Conservation (phyloP, 2,888 invertebrate species). For the Agrochola lychnidis region DNA sequence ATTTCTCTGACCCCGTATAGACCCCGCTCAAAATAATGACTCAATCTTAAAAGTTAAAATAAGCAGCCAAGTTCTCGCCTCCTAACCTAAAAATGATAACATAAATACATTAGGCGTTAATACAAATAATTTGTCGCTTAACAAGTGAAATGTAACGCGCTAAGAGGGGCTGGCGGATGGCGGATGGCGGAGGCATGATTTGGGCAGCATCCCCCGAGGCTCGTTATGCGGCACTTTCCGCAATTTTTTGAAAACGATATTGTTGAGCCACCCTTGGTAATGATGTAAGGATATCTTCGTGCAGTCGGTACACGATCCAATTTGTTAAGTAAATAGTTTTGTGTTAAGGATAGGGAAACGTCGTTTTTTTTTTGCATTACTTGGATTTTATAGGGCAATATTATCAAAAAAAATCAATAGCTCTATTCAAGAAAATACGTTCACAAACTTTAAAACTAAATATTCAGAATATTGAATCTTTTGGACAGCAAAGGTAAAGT, state of each 20-base stretch:
- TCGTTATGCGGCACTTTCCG: conserved; percentile 68
- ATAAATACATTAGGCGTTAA: conserved; percentile 57
- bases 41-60: conserved; percentile 41
- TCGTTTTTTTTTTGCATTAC: conserved; percentile 6
- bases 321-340: conserved; percentile 62
- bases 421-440: background rate
- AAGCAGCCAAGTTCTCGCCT: conserved; percentile 11
- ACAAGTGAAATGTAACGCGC: conserved; percentile 47
- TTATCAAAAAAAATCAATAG: background rate
- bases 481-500: background rate
- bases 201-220: conserved; percentile 64
- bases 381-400: background rate
- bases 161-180: conserved; percentile 32
- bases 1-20: background rate
- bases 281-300: conserved; percentile 72
- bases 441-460: background rate
- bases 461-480: background rate
- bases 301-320: conserved; percentile 42
- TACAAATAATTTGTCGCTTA: conserved; percentile 57
- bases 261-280: conserved; percentile 70
- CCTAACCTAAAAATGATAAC: conserved; percentile 25
- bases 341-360: background rate
- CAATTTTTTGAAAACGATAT: conserved; percentile 77
- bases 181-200: conserved; percentile 24
- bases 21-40: conserved; percentile 28